Evolutionary conservation across 2,797 vertebrate species (phyloP).

Genomic region (Sylvilagus floridanus): DNA sequence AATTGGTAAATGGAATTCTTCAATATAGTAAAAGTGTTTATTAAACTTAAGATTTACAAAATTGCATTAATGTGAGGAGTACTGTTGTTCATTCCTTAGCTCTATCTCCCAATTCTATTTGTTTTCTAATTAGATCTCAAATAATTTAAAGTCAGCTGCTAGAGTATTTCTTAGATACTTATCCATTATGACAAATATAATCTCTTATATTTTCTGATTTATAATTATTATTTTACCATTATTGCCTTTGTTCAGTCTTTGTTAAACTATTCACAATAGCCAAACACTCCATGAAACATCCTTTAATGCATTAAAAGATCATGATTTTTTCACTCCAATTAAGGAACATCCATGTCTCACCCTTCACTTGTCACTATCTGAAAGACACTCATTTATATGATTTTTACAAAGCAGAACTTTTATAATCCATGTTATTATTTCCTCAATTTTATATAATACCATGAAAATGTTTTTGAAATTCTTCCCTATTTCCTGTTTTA

Average conservation of each 20-base stretch:
- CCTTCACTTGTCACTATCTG: constrained; percentile 3
- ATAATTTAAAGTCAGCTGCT: constrained; percentile 18
- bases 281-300: not conserved
- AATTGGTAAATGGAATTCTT: not conserved
- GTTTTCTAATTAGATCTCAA: not conserved
- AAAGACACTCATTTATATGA: not conserved
- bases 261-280: constrained; percentile 30
- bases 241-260: not conserved
- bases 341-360: not conserved
- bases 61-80: not conserved
- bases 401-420: constrained; percentile 2
- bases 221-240: constrained; percentile 44
- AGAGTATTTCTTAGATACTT: not conserved
- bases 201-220: not conserved
- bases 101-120: not conserved
- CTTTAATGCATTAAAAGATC: constrained; percentile 23
- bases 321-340: not conserved
- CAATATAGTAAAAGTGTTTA: not conserved
- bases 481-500: not conserved
- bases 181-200: constrained; percentile 44
- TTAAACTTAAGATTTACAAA: not conserved
- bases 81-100: not conserved
- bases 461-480: not conserved
- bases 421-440: not conserved
- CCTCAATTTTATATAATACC: not conserved